Percentiles rank a stretch among this genome's conserved stretches.
Conservation (phyloP, 2,113 vertebrate species). For the Erythrolamprus reginae region DNA sequence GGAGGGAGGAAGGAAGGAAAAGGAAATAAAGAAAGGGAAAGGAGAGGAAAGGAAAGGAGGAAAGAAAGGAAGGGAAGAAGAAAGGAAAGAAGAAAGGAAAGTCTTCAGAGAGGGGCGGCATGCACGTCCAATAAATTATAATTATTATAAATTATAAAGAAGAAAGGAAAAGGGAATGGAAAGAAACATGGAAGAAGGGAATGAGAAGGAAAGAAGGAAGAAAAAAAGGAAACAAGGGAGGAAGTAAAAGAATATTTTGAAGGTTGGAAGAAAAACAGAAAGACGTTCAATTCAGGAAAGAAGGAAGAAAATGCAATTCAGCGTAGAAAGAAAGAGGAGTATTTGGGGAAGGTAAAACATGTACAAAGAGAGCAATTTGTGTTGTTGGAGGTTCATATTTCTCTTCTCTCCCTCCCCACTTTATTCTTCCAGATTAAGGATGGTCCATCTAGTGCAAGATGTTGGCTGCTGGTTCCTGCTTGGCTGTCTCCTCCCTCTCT, state of each 20-base stretch:
- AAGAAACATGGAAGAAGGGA: not conserved
- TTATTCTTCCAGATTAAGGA: conserved; percentile 57
- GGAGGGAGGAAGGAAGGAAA: too few species aligned
- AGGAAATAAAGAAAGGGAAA: not conserved
- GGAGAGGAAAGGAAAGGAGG: not conserved
- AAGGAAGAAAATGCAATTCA: not conserved
- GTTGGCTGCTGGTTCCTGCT: conserved; percentile 56
- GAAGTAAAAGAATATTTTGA: not conserved
- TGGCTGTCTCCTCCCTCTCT: conserved; percentile 53
- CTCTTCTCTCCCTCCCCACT: not conserved
- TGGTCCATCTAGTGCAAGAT: conserved; percentile 60
- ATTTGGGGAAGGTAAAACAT: not conserved
- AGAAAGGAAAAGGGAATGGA: not conserved
- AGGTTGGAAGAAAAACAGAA: not conserved
- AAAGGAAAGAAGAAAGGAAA: not conserved
- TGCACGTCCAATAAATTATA: too few species aligned
- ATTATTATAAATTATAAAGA: too few species aligned
- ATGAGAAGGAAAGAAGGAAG: not conserved
- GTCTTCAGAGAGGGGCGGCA: too few species aligned
- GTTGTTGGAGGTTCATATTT: not conserved
- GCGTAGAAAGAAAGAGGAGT: too few species aligned
- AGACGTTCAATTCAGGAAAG: not conserved
- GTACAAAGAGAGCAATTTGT: not conserved
- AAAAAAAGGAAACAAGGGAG: not conserved
- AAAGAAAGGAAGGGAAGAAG: not conserved